phyloP scores from a whole-genome alignment of 2,113 vertebrate genomes.

The Bos taurus region ARS-UCD2.0 NC_037336.1:11199001-11199500 shows the following conservation, averaged over 20 bases:
- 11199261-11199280: background rate
- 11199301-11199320: conserved; percentile 21
- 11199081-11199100: background rate
- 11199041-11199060: background rate
- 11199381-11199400: background rate
- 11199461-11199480: rapidly evolving
- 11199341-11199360: background rate
- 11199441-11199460: background rate
- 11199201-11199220: background rate
- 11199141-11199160: background rate
- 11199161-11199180: background rate
- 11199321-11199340: background rate
- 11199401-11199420: background rate
- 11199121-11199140: background rate
- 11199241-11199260: background rate
- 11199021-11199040: background rate
- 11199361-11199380: background rate
- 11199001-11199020: conserved; percentile 17
- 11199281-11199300: background rate
- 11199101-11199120: background rate
- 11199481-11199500: background rate
- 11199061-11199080: background rate
- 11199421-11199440: background rate
- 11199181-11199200: background rate
- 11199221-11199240: background rate